Evolutionary conservation across 2,797 vertebrate species (phyloP).

Genomic region (Steatocranus sp.): DNA sequence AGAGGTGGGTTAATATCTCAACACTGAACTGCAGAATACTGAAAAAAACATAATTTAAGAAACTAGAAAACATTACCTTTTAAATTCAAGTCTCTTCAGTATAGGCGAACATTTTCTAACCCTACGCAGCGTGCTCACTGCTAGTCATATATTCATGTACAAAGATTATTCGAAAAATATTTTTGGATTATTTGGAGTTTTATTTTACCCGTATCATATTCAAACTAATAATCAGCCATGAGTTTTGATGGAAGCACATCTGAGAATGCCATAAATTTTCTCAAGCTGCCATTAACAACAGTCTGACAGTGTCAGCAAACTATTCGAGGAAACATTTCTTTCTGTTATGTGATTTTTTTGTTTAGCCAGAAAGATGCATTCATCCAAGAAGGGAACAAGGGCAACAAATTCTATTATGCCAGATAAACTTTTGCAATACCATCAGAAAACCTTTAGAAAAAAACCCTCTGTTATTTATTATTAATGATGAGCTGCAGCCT

Average conservation of each 20-base stretch:
- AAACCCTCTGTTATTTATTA: background rate
- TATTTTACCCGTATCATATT: background rate
- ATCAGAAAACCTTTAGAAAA: background rate
- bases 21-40: background rate
- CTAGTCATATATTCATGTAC: background rate
- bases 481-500: background rate
- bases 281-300: background rate
- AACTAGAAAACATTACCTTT: background rate
- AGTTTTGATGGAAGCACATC: background rate
- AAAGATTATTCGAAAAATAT: background rate
- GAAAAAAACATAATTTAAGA: background rate
- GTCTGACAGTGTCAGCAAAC: background rate
- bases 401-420: background rate
- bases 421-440: background rate
- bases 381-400: background rate
- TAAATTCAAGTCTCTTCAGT: background rate
- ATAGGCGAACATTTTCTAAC: background rate
- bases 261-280: background rate
- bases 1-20: background rate
- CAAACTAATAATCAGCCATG: background rate
- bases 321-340: background rate
- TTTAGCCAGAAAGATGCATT: background rate
- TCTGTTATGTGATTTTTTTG: background rate
- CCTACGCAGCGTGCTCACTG: background rate
- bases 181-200: background rate